Conservation (phyloP, 2,797 vertebrate species). For the Chiroxiphia lanceolata region DNA sequence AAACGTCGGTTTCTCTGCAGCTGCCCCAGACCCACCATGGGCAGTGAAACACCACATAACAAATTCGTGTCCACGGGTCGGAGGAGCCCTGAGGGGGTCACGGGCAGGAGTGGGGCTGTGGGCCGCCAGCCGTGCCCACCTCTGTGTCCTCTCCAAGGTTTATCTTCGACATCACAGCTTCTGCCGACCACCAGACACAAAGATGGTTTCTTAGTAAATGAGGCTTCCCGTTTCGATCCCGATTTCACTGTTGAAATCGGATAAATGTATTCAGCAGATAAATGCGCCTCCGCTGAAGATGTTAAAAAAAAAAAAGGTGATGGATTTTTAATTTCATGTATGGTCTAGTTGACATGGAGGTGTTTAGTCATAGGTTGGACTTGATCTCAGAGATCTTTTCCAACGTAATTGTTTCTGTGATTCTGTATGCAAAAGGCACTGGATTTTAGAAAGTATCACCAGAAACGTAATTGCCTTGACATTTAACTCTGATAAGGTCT, state of each 20-base stretch:
- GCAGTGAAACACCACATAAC: not conserved
- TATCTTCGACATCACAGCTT: not conserved
- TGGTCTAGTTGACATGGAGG: not conserved
- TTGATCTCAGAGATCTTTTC: not conserved
- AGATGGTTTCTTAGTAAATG: not conserved
- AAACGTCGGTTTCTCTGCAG: fast-evolving
- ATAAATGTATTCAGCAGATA: not conserved
- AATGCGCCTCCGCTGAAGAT: not conserved
- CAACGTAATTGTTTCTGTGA: not conserved
- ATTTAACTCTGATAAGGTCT: not conserved
- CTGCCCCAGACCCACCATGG: not conserved
- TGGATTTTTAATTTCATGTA: not conserved
- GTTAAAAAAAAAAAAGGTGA: fast-evolving
- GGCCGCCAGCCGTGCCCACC: fast-evolving
- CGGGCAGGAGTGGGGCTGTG: no score
- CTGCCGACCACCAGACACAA: not conserved
- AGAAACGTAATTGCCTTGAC: not conserved
- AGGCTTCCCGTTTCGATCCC: fast-evolving
- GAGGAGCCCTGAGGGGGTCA: not conserved
- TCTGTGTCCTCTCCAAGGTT: no score
- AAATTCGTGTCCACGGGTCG: fast-evolving
- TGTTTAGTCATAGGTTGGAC: not conserved
- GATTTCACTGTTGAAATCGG: not conserved
- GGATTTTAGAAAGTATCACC: not conserved
- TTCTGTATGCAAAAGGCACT: not conserved